These are phyloP conservation scores for Mantis religiosa DNA, from an alignment of 2,888 invertebrate genomes.

Conservation along the genomic window DNA sequence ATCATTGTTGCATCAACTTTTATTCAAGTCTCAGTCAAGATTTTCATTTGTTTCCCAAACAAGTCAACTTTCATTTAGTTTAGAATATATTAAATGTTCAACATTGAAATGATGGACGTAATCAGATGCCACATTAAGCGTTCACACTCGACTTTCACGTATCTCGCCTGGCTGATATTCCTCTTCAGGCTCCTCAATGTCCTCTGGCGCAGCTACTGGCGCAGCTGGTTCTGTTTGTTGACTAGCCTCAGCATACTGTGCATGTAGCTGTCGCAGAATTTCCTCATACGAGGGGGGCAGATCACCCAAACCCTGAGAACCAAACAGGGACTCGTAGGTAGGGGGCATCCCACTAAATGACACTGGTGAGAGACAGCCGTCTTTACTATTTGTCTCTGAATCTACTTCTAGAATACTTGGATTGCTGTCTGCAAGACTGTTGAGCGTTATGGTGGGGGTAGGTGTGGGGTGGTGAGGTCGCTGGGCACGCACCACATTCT, in stretches of 20 bases:
- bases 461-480: conserved; percentile 33
- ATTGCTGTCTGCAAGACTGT: conserved; percentile 38
- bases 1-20: neutral
- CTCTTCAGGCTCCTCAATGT: conserved; percentile 34
- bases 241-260: conserved; percentile 7
- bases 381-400: conserved; percentile 51
- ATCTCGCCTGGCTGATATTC: conserved; percentile 33
- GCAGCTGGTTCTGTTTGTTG: neutral
- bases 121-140: neutral
- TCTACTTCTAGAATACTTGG: conserved; percentile 44
- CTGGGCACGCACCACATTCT: conserved; percentile 49
- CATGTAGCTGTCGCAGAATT: conserved; percentile 26
- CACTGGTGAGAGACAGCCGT: conserved; percentile 47
- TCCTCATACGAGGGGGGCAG: conserved; percentile 34
- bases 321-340: conserved; percentile 52
- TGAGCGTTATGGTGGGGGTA: conserved; percentile 10
- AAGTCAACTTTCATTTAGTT: neutral
- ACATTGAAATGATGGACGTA: too few relatives aligned
- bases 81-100: neutral
- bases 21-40: neutral
- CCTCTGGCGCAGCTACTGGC: neutral
- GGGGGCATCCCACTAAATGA: conserved; percentile 46
- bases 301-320: conserved; percentile 33
- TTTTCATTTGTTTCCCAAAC: neutral
- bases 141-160: conserved; percentile 34